These are phyloP conservation scores for Amniataba percoides DNA, from an alignment of 2,797 vertebrate species.

Conservation along the genomic window DNA sequence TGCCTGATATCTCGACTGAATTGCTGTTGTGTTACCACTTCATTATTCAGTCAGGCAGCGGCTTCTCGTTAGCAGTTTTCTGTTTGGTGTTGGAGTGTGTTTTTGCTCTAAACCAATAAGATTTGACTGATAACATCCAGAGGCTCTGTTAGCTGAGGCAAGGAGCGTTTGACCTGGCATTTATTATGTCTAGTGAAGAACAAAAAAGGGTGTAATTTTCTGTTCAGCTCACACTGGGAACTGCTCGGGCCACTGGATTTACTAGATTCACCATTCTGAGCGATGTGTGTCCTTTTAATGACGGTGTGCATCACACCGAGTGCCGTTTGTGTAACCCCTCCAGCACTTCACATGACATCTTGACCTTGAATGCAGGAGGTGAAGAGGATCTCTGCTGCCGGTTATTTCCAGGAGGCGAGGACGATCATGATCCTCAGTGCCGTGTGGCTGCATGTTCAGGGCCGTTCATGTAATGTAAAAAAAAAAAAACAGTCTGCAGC, in stretches of 20 bases:
- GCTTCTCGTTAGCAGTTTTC: constrained; percentile 7
- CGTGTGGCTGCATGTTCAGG: neutral
- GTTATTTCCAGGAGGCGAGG: neutral
- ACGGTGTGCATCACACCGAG: neutral
- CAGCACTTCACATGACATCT: neutral
- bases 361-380: neutral
- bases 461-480: too few relatives aligned
- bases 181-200: neutral
- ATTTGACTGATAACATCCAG: neutral
- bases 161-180: neutral
- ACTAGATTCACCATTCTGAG: neutral
- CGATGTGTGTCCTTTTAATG: neutral
- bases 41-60: neutral
- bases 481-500: neutral
- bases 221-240: neutral
- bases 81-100: neutral
- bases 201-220: neutral
- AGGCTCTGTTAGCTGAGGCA: neutral
- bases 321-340: neutral
- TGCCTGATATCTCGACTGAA: neutral
- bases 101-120: neutral
- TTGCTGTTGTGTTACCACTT: neutral
- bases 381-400: neutral
- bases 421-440: neutral
- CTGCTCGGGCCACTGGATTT: neutral